Percentiles rank a stretch among this genome's conserved stretches.
phyloP scores from a whole-genome alignment of 2,797 vertebrate genomes.

The Coracias cyanogaster region DNA sequence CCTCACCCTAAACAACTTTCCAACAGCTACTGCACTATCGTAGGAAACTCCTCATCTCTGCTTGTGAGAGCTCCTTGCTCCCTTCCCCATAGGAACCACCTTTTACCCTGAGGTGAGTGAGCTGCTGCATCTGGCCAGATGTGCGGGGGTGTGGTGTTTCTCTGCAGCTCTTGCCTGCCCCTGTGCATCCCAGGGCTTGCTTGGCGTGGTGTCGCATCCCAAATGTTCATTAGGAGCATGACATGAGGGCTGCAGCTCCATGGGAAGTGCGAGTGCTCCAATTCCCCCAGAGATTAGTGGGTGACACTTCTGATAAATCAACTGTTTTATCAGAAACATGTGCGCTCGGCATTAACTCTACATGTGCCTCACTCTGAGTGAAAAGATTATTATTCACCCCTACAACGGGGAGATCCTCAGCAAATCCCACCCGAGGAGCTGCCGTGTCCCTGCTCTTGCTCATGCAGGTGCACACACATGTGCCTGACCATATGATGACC shows the following conservation, averaged over 20 bases:
- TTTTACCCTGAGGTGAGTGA: not conserved
- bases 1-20: not conserved
- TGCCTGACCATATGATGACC: rapidly evolving
- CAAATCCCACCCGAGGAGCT: not conserved
- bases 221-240: not conserved
- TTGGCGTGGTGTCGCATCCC: not conserved
- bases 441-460: not conserved
- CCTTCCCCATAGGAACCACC: not conserved
- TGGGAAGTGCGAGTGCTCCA: not conserved
- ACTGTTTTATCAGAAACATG: slow-evolving; percentile 21
- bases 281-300: slow-evolving; percentile 17
- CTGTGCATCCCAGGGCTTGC: not conserved
- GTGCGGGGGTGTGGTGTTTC: not conserved
- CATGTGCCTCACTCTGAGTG: not conserved
- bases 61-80: not conserved
- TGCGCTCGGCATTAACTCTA: slow-evolving; percentile 16
- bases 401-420: not conserved
- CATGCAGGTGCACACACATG: rapidly evolving
- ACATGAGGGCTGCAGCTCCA: not conserved
- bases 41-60: not conserved
- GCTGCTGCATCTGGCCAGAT: not conserved
- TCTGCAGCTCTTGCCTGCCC: not conserved
- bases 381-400: not conserved
- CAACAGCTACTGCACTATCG: not conserved
- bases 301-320: slow-evolving; percentile 58